Base-by-base conservation (phyloP, 2,888 invertebrate genomes). In the Pemphredon lugubris region DNA sequence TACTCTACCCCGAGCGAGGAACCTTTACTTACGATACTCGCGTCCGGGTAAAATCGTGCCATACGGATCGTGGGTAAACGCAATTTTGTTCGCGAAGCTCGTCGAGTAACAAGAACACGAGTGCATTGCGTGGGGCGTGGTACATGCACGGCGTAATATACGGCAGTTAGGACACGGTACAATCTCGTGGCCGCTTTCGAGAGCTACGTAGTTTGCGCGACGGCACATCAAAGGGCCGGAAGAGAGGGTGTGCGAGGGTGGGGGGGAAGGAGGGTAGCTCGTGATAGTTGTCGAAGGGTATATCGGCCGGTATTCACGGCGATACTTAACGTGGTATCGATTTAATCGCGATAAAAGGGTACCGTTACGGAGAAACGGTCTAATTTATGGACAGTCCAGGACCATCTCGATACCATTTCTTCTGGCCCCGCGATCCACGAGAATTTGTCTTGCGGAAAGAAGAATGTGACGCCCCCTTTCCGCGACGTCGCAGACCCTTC, bases 281-380 rank as follows among this genome's bases (percentile, higher is more conserved):
- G 16, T 21, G 34, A 26, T 26, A n/a, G n/a, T n/a, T n/a, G 26
- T 47, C 2, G 39, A 23, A 18, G 30, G 16, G 37, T 44, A 42
- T 42, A 42, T 2, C 14, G 20, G 23, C n/a, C 54, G 47, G 40
- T 47, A 30, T 60, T 51, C 20, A 55, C 44, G 61, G 18, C 65
- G 73, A 75, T 75, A 70, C 73, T 77, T 77, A 66, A 75, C 77
- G 42, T 14, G 45, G 83, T 86, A 86, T 86, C 84, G 86, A 86
- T 86, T 86, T 85, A 86, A 86, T 86, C 86, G 83, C 83, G 86
- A 86, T 86, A 86, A 86, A 86, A 86, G 86, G 86, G 39, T 80
- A 77, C 67, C 73, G 65, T 42, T 34, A 30, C 71, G 67, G 71
- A 68, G 72, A 63, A 73, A 60, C 68, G 73, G 53, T 79, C 77